Evolutionary conservation across 2,113 vertebrate genomes (phyloP).

Genomic region (Todiramphus saurophagus): DNA sequence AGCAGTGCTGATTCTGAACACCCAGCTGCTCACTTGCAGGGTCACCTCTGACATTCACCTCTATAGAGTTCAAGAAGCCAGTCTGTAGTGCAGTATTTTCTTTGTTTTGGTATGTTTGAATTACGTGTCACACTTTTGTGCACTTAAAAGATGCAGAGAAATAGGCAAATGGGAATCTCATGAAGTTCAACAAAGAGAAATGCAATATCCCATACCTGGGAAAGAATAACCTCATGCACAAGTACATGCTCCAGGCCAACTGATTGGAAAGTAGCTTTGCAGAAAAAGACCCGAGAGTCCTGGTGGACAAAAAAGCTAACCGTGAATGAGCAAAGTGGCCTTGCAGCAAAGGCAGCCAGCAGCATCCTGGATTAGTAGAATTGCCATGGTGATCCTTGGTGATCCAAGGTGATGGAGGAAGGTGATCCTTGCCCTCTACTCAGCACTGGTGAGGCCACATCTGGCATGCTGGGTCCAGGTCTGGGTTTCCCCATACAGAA

Average conservation of each 20-base stretch:
- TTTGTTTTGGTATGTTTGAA: not conserved
- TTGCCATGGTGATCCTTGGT: not conserved
- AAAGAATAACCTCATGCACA: not conserved
- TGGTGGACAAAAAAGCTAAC: not conserved
- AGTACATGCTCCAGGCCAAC: not conserved
- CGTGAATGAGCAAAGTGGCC: not conserved
- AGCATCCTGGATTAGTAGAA: not conserved
- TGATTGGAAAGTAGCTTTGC: not conserved
- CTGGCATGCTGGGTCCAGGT: not conserved
- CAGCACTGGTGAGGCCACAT: not conserved
- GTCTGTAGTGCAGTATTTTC: not conserved
- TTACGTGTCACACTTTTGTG: not conserved
- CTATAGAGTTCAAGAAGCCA: not conserved
- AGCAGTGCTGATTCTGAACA: not conserved
- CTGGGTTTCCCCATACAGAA: not conserved
- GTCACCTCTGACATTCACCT: not conserved
- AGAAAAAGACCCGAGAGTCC: not conserved
- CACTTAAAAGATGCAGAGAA: not conserved
- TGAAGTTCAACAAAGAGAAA: not conserved
- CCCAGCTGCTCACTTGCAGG: not conserved
- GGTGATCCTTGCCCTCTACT: not conserved
- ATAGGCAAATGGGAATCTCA: not conserved
- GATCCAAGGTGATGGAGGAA: rapidly evolving
- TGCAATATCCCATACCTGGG: not conserved
- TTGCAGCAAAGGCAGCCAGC: not conserved